phyloP scores from a whole-genome alignment of 1,140 invertebrate species.

The Lethocerus indicus region DNA sequence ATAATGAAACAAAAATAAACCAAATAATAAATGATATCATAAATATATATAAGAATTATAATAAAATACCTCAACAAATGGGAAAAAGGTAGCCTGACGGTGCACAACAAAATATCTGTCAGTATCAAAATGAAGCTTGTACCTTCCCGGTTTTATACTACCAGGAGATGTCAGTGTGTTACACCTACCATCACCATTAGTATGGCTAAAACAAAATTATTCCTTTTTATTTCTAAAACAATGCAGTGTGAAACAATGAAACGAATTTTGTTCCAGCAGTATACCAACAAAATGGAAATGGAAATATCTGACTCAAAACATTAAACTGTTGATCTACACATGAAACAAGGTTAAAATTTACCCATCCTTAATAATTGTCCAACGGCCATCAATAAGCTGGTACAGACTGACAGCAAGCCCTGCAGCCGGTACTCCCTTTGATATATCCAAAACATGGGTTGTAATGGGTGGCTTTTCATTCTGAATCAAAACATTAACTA shows the following conservation, averaged over 20 bases:
- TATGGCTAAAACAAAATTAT: constrained; percentile 22
- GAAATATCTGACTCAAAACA: background rate
- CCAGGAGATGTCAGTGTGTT: constrained; percentile 36
- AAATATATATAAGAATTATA: background rate
- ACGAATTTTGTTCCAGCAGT: too few relatives aligned
- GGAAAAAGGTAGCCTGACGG: constrained; percentile 47
- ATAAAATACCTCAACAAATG: constrained; percentile 46
- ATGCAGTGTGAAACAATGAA: too few relatives aligned
- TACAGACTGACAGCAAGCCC: constrained; percentile 44
- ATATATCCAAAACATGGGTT: constrained; percentile 48
- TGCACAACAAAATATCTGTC: constrained; percentile 45
- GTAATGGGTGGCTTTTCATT: constrained; percentile 26
- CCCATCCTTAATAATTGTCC: constrained; percentile 41
- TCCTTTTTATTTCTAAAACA: too few relatives aligned
- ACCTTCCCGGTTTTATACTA: constrained; percentile 37
- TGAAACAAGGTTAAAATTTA: constrained; percentile 19
- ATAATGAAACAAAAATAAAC: too few relatives aligned
- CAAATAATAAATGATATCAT: too few relatives aligned
- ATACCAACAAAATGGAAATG: too few relatives aligned
- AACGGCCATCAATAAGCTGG: constrained; percentile 39
- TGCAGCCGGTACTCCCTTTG: constrained; percentile 38
- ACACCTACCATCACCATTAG: constrained; percentile 46
- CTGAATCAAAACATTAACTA: too few relatives aligned
- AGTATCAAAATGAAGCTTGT: constrained; percentile 59
- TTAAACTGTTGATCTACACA: background rate